phyloP scores from a whole-genome alignment of 2,113 vertebrate species.

The Gambusia holbrooki region DNA sequence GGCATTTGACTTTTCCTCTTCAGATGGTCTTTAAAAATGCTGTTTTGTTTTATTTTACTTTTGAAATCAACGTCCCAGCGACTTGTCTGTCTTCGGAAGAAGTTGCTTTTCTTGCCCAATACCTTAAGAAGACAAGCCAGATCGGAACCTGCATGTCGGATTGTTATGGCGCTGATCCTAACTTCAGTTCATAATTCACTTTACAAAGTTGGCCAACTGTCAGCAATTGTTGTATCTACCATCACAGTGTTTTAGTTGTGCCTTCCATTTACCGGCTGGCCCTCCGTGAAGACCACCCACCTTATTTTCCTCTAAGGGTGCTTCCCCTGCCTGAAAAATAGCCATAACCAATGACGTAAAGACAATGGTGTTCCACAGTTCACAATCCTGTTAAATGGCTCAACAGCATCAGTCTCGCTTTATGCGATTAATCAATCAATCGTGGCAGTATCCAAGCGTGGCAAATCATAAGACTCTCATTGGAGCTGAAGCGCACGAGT shows the following conservation, averaged over 20 bases:
- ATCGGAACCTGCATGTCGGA: background rate
- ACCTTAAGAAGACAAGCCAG: background rate
- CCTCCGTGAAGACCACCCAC: background rate
- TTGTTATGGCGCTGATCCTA: background rate
- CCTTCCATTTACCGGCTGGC: background rate
- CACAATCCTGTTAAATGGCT: slow-evolving; percentile 44
- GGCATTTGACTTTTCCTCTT: no score
- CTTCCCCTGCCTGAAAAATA: slow-evolving; percentile 36
- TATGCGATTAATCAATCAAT: slow-evolving; percentile 49
- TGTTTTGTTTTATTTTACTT: no score
- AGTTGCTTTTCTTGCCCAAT: no score
- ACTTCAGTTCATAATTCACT: background rate
- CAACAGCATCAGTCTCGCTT: slow-evolving; percentile 39
- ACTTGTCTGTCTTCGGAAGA: no score
- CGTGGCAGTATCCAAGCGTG: slow-evolving; percentile 36
- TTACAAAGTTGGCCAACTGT: background rate
- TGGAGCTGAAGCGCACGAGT: slow-evolving; percentile 19
- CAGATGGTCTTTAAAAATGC: no score
- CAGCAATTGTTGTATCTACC: background rate
- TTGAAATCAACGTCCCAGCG: no score
- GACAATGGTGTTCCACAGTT: slow-evolving; percentile 49
- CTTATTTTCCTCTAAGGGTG: background rate
- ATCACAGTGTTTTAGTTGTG: background rate
- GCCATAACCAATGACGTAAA: slow-evolving; percentile 58
- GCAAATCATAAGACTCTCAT: slow-evolving; percentile 33